These are phyloP conservation scores for Amyelois transitella DNA, from an alignment of 1,140 invertebrate genomes.

Conservation along the genomic window DNA sequence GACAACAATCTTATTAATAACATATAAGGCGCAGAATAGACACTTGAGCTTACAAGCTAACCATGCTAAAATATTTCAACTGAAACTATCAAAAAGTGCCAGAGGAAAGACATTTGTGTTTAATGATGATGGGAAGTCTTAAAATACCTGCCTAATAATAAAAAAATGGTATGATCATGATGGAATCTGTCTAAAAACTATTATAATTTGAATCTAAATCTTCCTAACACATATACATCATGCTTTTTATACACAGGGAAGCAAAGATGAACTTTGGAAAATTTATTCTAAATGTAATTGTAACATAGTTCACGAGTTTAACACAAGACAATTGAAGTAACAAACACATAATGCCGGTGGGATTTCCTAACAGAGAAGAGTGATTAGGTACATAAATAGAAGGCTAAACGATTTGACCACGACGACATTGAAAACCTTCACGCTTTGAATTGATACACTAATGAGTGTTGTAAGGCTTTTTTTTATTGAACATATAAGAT, in stretches of 20 bases:
- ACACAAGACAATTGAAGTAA: constrained; percentile 32
- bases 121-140: constrained; percentile 14
- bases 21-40: constrained; percentile 12
- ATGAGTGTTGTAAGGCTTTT: background rate
- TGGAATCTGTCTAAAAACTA: constrained; percentile 4
- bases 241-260: constrained; percentile 33
- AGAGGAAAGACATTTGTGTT: constrained; percentile 18
- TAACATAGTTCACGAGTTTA: constrained; percentile 21
- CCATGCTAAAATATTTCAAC: constrained; percentile 26
- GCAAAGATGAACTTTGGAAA: constrained; percentile 26
- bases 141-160: background rate
- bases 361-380: constrained; percentile 34
- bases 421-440: constrained; percentile 23
- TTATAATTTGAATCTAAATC: constrained; percentile 7
- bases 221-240: constrained; percentile 59
- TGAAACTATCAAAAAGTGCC: constrained; percentile 23
- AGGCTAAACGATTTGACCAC: constrained; percentile 33
- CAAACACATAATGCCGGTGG: constrained; percentile 44
- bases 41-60: constrained; percentile 18
- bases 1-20: background rate
- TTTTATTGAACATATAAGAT: too few relatives aligned
- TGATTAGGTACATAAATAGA: constrained; percentile 41
- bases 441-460: constrained; percentile 1
- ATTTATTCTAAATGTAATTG: constrained; percentile 12
- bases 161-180: background rate